These are phyloP conservation scores for Seriola quinqueradiata DNA, from an alignment of 2,113 vertebrate species.

Conservation along the genomic window DNA sequence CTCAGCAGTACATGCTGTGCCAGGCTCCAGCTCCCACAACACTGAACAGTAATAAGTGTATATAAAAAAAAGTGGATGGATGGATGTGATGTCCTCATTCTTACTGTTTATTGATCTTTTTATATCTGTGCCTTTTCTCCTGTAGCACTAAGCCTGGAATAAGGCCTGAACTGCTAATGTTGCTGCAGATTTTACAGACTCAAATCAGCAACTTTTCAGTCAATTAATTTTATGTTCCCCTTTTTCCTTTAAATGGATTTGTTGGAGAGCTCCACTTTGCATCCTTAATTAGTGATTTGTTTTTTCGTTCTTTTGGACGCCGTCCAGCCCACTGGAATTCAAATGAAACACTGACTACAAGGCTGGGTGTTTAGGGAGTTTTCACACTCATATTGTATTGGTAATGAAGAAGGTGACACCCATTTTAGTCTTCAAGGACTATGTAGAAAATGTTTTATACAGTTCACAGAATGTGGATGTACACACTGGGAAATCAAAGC, in stretches of 20 bases:
- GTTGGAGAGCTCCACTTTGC: not conserved
- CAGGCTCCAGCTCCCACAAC: not conserved
- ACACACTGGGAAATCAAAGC: not conserved
- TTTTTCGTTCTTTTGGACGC: not conserved
- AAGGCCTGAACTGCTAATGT: not conserved
- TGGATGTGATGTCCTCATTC: not conserved
- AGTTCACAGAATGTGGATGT: not conserved
- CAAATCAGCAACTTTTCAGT: not conserved
- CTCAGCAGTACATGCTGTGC: not conserved
- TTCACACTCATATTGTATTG: not conserved
- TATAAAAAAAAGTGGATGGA: not conserved
- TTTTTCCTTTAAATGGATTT: not conserved
- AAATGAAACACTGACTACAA: conserved; percentile 13
- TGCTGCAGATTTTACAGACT: not conserved
- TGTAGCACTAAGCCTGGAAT: not conserved
- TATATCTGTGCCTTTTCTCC: not conserved
- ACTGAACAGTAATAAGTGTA: not conserved
- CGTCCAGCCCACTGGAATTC: conserved; percentile 1
- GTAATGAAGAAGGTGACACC: not conserved
- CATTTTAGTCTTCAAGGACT: not conserved
- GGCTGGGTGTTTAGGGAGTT: not conserved
- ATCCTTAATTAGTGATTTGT: conserved; percentile 2
- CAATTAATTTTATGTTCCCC: not conserved
- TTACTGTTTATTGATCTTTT: not conserved
- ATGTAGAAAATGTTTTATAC: no score